Evolutionary conservation across 92 coral and sea anemone genomes (phyloP).

Genomic region (Epizoanthus stellaris): DNA sequence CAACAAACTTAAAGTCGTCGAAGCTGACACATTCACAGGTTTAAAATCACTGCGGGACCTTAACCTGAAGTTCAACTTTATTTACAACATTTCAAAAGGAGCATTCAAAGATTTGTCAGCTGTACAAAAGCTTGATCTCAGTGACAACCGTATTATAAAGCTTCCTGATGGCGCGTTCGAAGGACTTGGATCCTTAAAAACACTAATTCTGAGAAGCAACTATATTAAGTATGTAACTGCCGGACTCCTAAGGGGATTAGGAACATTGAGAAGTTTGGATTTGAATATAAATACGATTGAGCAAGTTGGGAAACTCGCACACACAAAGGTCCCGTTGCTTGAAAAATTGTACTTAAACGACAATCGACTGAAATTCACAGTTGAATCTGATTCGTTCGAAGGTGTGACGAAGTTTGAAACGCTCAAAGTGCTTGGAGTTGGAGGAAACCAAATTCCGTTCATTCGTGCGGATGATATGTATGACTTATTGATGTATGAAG

Average conservation of each 20-base stretch:
- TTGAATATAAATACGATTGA: constrained; percentile 1
- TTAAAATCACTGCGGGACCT: constrained; percentile 10
- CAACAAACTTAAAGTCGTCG: neutral
- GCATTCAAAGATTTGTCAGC: neutral
- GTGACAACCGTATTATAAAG: constrained; percentile 2
- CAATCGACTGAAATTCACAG: neutral
- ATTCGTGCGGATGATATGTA: neutral
- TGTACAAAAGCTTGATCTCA: neutral
- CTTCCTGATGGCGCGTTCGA: constrained; percentile 16
- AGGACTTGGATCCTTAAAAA: neutral
- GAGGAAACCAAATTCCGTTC: constrained; percentile 22
- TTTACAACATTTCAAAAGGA: neutral
- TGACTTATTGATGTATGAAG: constrained; percentile 5
- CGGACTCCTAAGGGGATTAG: constrained; percentile 21
- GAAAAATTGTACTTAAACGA: constrained; percentile 25
- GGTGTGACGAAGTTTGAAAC: constrained; percentile 6
- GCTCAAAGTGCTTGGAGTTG: constrained; percentile 27
- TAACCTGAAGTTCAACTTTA: constrained; percentile 3
- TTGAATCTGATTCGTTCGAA: neutral
- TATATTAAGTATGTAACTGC: constrained; percentile 16
- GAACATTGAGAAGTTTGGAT: neutral
- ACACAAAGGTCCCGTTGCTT: neutral
- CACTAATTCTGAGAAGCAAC: constrained; percentile 28
- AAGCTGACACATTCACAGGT: neutral
- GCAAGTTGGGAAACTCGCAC: neutral